phyloP scores from a whole-genome alignment of 2,113 vertebrate genomes.

The Catharus fuscescens region DNA sequence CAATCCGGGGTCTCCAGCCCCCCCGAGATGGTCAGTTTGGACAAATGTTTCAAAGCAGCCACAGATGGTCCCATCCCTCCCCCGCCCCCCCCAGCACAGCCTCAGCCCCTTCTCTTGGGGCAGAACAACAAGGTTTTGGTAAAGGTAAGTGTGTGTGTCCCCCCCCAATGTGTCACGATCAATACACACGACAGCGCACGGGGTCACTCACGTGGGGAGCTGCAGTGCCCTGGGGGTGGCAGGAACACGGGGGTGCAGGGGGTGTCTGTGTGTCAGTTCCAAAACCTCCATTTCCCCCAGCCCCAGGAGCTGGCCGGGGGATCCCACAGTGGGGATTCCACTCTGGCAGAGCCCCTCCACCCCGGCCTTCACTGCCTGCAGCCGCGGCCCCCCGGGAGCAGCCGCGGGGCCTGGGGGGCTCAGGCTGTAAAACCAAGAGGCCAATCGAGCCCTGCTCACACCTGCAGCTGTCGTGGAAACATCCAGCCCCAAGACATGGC shows the following conservation, averaged over 20 bases:
- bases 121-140: conserved; percentile 28
- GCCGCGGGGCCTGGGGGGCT: neutral
- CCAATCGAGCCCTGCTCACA: neutral
- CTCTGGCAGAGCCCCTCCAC: neutral
- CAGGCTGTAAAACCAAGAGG: neutral
- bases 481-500: neutral
- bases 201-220: neutral
- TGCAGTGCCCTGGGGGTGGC: neutral
- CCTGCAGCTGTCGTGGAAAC: neutral
- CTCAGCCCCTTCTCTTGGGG: neutral
- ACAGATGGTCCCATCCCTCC: neutral
- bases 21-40: neutral
- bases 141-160: neutral
- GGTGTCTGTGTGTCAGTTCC: neutral
- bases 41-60: conserved; percentile 7
- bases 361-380: fast-evolving
- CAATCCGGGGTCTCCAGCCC: neutral
- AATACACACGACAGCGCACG: neutral
- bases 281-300: neutral
- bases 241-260: neutral
- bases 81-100: neutral
- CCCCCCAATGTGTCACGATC: neutral
- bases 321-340: neutral
- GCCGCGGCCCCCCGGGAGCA: neutral
- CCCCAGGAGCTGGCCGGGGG: neutral